Conservation (phyloP, 2,113 vertebrate species). For the Microtus richardsoni region DNA sequence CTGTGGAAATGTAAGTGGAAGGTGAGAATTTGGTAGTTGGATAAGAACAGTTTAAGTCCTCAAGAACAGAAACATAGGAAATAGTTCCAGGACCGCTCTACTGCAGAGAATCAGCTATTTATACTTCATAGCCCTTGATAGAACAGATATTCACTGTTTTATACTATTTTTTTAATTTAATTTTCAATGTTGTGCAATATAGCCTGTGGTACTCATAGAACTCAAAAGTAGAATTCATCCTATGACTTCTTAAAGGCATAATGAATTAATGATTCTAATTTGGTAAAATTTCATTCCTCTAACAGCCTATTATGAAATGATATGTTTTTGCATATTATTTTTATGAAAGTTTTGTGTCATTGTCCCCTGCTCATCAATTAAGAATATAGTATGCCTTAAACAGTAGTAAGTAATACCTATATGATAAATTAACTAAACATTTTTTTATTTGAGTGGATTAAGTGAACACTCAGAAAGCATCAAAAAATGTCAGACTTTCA, state of each 20-base stretch:
- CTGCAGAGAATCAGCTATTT: not conserved
- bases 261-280: not conserved
- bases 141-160: not conserved
- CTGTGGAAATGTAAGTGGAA: not conserved
- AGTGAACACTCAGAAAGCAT: not conserved
- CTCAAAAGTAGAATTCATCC: not conserved
- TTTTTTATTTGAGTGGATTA: not conserved
- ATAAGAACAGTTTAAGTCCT: not conserved
- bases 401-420: not conserved
- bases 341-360: not conserved
- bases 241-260: not conserved
- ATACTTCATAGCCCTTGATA: not conserved
- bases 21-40: not conserved
- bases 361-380: not conserved
- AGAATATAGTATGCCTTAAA: not conserved
- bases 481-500: constrained; percentile 4
- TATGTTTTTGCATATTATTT: constrained; percentile 42
- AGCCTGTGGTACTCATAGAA: not conserved
- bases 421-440: not conserved
- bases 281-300: not conserved
- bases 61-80: not conserved
- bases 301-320: not conserved
- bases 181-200: not conserved
- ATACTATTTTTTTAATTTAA: not conserved
- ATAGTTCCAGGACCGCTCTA: not conserved